phyloP scores from a whole-genome alignment of 1,140 invertebrate species.

The Bombus difficillimus region DNA sequence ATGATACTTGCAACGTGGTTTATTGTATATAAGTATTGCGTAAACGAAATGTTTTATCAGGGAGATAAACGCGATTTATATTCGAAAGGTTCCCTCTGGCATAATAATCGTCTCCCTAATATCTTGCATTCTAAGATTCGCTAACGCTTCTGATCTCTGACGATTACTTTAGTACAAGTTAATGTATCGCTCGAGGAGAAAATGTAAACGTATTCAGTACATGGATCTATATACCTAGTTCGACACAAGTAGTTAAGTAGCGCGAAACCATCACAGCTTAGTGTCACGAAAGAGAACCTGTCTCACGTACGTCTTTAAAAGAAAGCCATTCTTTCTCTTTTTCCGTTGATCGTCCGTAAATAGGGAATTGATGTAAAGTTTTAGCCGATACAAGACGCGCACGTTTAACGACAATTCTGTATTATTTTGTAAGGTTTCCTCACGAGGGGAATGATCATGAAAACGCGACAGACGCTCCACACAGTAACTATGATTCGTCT shows the following conservation, averaged over 20 bases:
- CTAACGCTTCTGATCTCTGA: constrained; percentile 18
- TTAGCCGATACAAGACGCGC: constrained; percentile 1
- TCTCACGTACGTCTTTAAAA: constrained; percentile 17
- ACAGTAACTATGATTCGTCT: constrained; percentile 59
- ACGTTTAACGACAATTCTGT: constrained; percentile 5
- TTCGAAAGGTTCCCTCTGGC: background rate
- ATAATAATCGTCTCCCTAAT: background rate
- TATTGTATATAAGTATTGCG: background rate
- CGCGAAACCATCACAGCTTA: constrained; percentile 67
- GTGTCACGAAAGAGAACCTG: constrained; percentile 6
- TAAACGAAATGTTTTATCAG: background rate
- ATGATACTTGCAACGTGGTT: background rate
- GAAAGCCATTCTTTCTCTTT: background rate
- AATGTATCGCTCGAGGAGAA: constrained; percentile 19
- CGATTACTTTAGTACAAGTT: constrained; percentile 36
- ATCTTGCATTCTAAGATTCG: background rate
- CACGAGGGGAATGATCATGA: background rate
- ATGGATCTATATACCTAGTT: constrained; percentile 78
- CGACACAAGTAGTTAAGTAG: constrained; percentile 72
- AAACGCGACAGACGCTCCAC: background rate
- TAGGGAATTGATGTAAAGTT: constrained; percentile 11
- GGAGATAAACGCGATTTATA: background rate
- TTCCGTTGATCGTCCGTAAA: constrained; percentile 12
- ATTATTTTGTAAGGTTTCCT: background rate
- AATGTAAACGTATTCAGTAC: constrained; percentile 81